Base-by-base conservation (phyloP, 2,797 vertebrate genomes). In the Eremophila alpestris region DNA sequence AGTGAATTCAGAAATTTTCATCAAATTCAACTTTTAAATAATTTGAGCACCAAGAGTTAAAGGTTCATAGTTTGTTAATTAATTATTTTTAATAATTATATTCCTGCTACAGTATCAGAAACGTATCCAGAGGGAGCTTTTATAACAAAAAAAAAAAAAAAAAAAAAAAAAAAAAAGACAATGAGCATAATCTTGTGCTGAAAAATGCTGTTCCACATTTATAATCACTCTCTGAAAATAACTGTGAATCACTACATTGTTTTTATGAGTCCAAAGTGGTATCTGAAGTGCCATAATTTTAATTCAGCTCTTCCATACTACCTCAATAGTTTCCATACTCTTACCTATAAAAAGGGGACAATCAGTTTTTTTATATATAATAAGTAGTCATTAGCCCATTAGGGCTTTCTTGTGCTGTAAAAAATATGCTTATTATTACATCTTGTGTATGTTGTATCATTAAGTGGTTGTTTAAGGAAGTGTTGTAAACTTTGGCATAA, bases 401-500 rank as follows among this genome's bases (percentile, higher is more conserved):
- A 71, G 16, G 8, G 7, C 7, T 43, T 83, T 49, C 17, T 56
- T 82, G 21, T 71, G 22, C 15, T 59, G 10, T 48, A 55, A 78
- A 67, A 54, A 77, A 83, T 8, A 27, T 46, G 40, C 5, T 46
- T 78, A 69, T 2, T 22, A 45, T 56, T 82, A 18, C 13, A 32
- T 49, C 34, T 43, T 89, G 26, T 2, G 0, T 45, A 29, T 52
- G 15, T 4, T 73, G 18, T 23, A 76, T 16, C 26, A 58, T 18
- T 64, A 48, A 79, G 54, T 5, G 23, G 8, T 2, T 34, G 74
- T 73, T 78, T 38, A 75, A 56, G 43, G 32, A 65, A 87, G 15
- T 45, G 46, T 16, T 0, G 0, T 16, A 59, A 62, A 41, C 9
- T 5, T 40, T 68, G 23, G 2, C 29, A 64, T 67, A n/a, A 52